A percentile compares a stretch with the other conserved stretches of the same genome.
Conservation (phyloP, 1,140 invertebrate genomes). For the Anadara kagoshimensis region DNA sequence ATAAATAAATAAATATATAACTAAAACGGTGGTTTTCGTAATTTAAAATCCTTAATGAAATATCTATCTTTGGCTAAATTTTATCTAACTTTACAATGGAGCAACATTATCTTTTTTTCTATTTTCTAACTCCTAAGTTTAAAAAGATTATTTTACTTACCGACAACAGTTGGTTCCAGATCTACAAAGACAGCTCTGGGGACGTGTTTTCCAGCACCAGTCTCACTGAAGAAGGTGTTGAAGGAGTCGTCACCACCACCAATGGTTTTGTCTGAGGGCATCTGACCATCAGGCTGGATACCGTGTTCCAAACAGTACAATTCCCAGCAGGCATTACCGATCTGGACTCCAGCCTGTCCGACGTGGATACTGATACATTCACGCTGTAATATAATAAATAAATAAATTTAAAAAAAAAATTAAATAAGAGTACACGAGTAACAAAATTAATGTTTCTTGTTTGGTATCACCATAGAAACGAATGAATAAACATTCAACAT, state of each 20-base stretch:
- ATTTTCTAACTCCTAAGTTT: too few relatives aligned
- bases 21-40: too few relatives aligned
- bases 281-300: conserved; percentile 88
- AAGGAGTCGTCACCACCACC: neutral
- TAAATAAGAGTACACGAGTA: too few relatives aligned
- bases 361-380: conserved; percentile 92
- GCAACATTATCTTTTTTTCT: too few relatives aligned
- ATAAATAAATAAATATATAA: too few relatives aligned
- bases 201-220: neutral
- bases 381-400: conserved; percentile 59
- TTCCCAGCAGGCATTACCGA: conserved; percentile 89
- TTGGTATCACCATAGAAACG: too few relatives aligned
- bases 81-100: too few relatives aligned
- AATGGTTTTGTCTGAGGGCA: conserved; percentile 34
- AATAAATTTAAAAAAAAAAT: too few relatives aligned
- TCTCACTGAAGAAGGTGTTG: conserved; percentile 88
- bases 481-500: too few relatives aligned
- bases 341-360: conserved; percentile 92
- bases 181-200: conserved; percentile 87
- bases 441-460: neutral
- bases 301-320: conserved; percentile 86
- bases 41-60: too few relatives aligned
- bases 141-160: conserved; percentile 58
- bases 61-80: too few relatives aligned
- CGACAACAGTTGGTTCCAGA: conserved; percentile 87